Conservation (phyloP, 2,797 vertebrate genomes). For the Gymnoscopelus braueri region DNA sequence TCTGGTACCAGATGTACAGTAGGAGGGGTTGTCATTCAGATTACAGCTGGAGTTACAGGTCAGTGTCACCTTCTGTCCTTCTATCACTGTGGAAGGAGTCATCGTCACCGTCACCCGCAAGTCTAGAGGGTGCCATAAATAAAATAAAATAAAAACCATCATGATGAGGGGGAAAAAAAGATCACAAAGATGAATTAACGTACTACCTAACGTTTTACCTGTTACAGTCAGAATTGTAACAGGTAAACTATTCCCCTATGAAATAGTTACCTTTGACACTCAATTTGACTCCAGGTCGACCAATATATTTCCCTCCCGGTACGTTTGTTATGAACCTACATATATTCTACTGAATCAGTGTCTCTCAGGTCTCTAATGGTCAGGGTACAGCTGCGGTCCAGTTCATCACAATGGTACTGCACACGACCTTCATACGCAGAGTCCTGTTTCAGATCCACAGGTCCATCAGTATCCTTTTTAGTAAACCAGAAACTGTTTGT, state of each 20-base stretch:
- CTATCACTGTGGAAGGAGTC: too few species aligned
- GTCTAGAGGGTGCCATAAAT: too few species aligned
- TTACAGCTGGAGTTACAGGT: too few species aligned
- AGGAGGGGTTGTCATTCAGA: too few species aligned
- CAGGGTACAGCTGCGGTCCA: not conserved
- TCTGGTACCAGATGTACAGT: too few species aligned
- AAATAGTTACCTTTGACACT: slow-evolving; percentile 39
- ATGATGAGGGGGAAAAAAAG: too few species aligned
- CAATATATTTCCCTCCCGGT: accelerated
- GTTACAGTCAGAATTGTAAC: slow-evolving; percentile 54
- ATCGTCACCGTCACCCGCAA: too few species aligned
- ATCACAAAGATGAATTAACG: not conserved
- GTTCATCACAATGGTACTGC: accelerated
- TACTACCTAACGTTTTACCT: slow-evolving; percentile 39
- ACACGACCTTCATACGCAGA: slow-evolving; percentile 18
- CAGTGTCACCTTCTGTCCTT: too few species aligned
- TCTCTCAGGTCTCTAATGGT: slow-evolving; percentile 34
- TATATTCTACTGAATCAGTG: slow-evolving; percentile 33
- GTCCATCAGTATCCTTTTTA: slow-evolving; percentile 2
- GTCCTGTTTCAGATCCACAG: not conserved
- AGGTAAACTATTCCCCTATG: not conserved
- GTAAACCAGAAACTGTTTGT: not conserved
- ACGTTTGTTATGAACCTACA: slow-evolving; percentile 33
- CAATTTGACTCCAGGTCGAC: slow-evolving; percentile 30
- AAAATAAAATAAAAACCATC: too few species aligned